Evolutionary conservation across 1,140 invertebrate species (phyloP), one percentile per base, ranked within the genome.

Genomic region (Drosophila asahinai): DNA sequence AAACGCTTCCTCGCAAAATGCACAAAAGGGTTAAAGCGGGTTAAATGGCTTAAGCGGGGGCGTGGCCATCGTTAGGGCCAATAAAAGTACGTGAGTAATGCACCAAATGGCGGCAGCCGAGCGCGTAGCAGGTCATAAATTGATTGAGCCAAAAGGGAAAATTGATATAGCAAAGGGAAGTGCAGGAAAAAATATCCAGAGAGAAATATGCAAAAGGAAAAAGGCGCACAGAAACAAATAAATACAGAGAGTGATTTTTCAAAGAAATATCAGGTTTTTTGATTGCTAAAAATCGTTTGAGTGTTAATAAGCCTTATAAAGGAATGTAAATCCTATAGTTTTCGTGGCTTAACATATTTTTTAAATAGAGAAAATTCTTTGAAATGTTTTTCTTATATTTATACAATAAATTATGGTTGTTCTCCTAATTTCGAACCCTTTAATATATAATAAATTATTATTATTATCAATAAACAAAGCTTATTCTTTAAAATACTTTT

Each of bases 81-180:
- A 87, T 87, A 87, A 87, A 87, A 79, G 58, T 75, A 68, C 77
- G 84, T 87, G 78, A 87, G 81, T 89, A 81, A 87, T 87, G 86
- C 77, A 63, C 45, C 66, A 70, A 72, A 66, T 48, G 68, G 66
- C 25, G 60, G 70, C 62, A 52, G 52, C 38, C 59, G 45, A 59
- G 45, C 40, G 62, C 52, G 63, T 62, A 68, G 65, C 48, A 63
- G 66, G 65, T 80, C 83, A 84, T 84, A 89, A 87, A 87, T 87
- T 87, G 84, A 87, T 84, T 81, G 81, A 79, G 59, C 61, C 52
- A 66, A 67, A 45, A 58, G 45, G 64, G 47, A 64, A 76, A 76
- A 81, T 76, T 78, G 80, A 64, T 83, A 70, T 49, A 65, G 42
- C 62, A 57, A 79, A 80, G 42, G 55, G 36, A 49, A 57, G 43